phyloP scores from a whole-genome alignment of 2,888 invertebrate species.

The Scaptomyza reducta region DNA sequence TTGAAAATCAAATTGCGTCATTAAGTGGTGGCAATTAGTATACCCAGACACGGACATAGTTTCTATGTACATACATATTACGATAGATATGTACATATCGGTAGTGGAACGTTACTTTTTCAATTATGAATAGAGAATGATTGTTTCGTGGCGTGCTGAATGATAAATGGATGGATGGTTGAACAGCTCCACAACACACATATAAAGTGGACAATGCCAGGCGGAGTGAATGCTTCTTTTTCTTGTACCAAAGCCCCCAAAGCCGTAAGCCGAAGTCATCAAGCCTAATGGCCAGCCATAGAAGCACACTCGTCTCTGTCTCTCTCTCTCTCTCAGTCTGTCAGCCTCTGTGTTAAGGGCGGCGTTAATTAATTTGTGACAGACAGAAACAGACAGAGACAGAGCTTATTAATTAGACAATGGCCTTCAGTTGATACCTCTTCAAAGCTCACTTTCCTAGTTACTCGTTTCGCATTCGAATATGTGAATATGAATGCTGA shows the following conservation, averaged over 20 bases:
- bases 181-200: conserved; percentile 7
- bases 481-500: conserved; percentile 9
- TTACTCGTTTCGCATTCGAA: background rate
- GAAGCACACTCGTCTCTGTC: conserved; percentile 23
- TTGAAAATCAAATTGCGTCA: conserved; percentile 71
- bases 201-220: conserved; percentile 25
- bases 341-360: conserved; percentile 19
- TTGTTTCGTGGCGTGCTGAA: conserved; percentile 56
- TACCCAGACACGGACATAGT: conserved; percentile 12
- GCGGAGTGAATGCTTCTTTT: conserved; percentile 13
- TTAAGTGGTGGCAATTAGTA: conserved; percentile 76
- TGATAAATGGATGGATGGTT: conserved; percentile 47
- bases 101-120: conserved; percentile 70
- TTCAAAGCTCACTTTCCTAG: conserved; percentile 12
- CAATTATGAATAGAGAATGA: conserved; percentile 77
- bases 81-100: conserved; percentile 20
- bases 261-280: conserved; percentile 44
- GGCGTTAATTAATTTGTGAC: conserved; percentile 70
- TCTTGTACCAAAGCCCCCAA: background rate
- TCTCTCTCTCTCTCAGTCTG: background rate
- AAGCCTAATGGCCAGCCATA: conserved; percentile 57
- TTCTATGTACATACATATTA: background rate
- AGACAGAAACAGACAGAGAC: conserved; percentile 30
- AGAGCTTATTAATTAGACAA: conserved; percentile 71
- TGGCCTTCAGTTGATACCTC: conserved; percentile 34